These are phyloP conservation scores for Eristalis pertinax DNA, from an alignment of 2,888 invertebrate species.

Conservation along the genomic window DNA sequence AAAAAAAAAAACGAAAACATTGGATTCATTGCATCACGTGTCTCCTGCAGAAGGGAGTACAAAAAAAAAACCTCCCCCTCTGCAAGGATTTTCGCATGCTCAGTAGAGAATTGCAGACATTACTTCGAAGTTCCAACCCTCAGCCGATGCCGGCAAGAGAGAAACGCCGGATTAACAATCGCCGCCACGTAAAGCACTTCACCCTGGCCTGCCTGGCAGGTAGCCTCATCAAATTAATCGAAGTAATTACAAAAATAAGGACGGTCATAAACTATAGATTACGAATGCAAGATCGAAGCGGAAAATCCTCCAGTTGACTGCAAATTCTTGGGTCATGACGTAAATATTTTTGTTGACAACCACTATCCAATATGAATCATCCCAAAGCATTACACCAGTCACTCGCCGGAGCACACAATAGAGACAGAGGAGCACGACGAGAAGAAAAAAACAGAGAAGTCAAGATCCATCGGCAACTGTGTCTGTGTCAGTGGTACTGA, in stretches of 20 bases:
- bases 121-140: constrained; percentile 33
- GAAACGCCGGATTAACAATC: background rate
- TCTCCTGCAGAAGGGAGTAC: constrained; percentile 7
- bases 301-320: background rate
- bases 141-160: constrained; percentile 28
- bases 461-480: constrained; percentile 31
- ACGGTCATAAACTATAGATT: constrained; percentile 8
- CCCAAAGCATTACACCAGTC: background rate
- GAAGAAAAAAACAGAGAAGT: background rate
- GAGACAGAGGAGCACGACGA: constrained; percentile 25
- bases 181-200: constrained; percentile 2
- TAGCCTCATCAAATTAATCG: constrained; percentile 4
- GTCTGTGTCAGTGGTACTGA: background rate
- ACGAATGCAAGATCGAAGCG: background rate
- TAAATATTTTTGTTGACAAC: constrained; percentile 42
- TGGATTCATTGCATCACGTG: constrained; percentile 47
- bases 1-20: constrained; percentile 8
- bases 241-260: background rate
- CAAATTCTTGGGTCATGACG: constrained; percentile 19
- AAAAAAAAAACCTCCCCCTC: constrained; percentile 37
- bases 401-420: background rate
- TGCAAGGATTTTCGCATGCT: constrained; percentile 60
- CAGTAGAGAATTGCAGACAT: constrained; percentile 41
- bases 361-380: constrained; percentile 34
- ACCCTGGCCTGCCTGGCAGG: constrained; percentile 31